Evolutionary conservation across 2,888 invertebrate genomes (phyloP).

Genomic region (Branchellion lobata): DNA sequence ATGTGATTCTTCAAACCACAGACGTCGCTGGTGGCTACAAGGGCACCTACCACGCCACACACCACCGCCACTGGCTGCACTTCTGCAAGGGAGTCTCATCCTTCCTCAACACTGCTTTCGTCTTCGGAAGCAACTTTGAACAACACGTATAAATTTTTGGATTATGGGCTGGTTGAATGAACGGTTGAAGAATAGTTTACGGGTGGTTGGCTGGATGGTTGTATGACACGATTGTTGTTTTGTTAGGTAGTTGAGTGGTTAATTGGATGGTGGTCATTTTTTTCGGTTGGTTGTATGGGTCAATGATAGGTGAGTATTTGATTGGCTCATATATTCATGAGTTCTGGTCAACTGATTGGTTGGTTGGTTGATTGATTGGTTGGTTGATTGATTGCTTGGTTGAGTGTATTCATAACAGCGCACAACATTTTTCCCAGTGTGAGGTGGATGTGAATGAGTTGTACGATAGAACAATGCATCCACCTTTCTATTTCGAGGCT

Average conservation of each 20-base stretch:
- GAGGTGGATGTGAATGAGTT: conserved; percentile 31
- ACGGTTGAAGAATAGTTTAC: background rate
- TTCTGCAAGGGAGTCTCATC: conserved; percentile 58
- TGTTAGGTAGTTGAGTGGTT: no score
- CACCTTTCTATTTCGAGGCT: conserved; percentile 15
- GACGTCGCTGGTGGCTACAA: background rate
- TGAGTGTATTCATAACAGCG: no score
- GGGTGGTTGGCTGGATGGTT: background rate
- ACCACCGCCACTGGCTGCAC: conserved; percentile 55
- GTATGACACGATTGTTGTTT: background rate
- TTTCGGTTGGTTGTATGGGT: background rate
- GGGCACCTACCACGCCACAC: background rate
- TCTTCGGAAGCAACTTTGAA: conserved; percentile 61
- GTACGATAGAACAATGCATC: conserved; percentile 15
- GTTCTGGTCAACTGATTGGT: no score
- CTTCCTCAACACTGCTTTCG: conserved; percentile 59
- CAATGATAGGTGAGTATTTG: background rate
- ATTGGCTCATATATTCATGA: no score
- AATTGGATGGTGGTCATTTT: background rate
- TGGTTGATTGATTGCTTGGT: no score
- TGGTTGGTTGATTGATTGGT: no score
- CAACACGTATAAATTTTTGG: conserved; percentile 33
- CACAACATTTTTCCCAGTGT: no score
- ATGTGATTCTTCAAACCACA: background rate
- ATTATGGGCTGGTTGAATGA: background rate